These are phyloP conservation scores for Drepanosiphum platanoidis DNA, from an alignment of 2,888 invertebrate genomes.

Conservation along the genomic window DNA sequence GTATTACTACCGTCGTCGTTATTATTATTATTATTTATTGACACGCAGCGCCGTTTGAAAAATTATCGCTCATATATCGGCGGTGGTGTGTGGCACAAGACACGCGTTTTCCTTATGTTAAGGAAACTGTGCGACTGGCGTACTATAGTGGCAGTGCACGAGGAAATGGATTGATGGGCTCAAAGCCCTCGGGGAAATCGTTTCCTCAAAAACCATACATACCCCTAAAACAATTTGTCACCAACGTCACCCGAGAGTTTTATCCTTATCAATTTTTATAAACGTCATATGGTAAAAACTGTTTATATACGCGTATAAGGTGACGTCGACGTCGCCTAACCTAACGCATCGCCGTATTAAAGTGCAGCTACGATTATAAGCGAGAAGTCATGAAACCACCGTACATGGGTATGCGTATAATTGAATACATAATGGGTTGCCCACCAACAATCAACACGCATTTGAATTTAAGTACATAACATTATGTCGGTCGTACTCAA, in stretches of 20 bases:
- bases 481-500: too few relatives aligned
- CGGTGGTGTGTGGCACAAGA: background rate
- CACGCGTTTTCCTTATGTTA: too few relatives aligned
- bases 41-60: background rate
- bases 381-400: too few relatives aligned
- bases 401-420: too few relatives aligned
- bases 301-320: background rate
- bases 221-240: constrained; percentile 9
- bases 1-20: background rate
- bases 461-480: too few relatives aligned
- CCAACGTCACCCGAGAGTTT: background rate
- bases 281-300: constrained; percentile 6
- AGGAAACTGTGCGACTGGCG: background rate
- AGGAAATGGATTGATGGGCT: background rate
- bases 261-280: constrained; percentile 39
- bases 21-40: constrained; percentile 8
- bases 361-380: too few relatives aligned
- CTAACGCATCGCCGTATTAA: too few relatives aligned
- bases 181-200: background rate
- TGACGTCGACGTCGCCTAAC: too few relatives aligned
- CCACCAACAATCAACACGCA: too few relatives aligned
- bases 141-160: background rate
- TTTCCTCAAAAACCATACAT: background rate
- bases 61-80: background rate
- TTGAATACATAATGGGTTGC: too few relatives aligned